Evolutionary conservation across 2,888 invertebrate genomes (phyloP).

Genomic region (Apoderus coryli): DNA sequence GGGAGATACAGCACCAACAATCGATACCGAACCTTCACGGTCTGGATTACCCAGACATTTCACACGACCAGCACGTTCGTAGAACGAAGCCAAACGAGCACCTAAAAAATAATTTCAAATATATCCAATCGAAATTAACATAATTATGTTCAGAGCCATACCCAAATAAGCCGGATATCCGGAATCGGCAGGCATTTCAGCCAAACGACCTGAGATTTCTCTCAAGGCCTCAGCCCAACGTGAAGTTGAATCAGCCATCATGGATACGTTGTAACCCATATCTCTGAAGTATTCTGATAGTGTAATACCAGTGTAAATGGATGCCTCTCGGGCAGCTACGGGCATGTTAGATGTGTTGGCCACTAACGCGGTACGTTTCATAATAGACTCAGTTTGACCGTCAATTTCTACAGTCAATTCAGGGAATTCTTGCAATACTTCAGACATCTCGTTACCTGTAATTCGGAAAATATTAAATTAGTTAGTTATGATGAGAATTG

Average conservation of each 20-base stretch:
- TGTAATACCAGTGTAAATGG: conserved; percentile 98
- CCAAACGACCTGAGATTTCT: conserved; percentile 96
- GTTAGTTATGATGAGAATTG: too few relatives aligned
- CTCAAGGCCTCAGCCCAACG: conserved; percentile 99
- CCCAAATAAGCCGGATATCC: conserved; percentile 99
- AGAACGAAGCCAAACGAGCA: conserved; percentile 96
- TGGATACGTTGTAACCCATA: conserved; percentile 95
- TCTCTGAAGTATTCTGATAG: conserved; percentile 98
- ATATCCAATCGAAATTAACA: too few relatives aligned
- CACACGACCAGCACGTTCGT: conserved; percentile 96
- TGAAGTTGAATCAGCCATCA: conserved; percentile 99
- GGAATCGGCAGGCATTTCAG: conserved; percentile 99
- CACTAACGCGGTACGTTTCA: conserved; percentile 98
- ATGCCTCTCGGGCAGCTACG: conserved; percentile 98
- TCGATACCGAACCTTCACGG: conserved; percentile 96
- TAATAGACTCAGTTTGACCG: conserved; percentile 93
- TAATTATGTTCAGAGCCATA: too few relatives aligned
- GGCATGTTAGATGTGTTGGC: conserved; percentile 99
- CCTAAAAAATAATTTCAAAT: too few relatives aligned
- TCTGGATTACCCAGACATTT: conserved; percentile 96
- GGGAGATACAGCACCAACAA: conserved; percentile 98
- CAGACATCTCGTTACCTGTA: conserved; percentile 94
- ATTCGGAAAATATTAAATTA: too few relatives aligned
- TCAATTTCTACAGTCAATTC: conserved; percentile 96
- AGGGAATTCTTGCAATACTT: conserved; percentile 97